Evolutionary conservation across 64 coral and sea anemone genomes (phyloP).

Genomic region (Orbicella faveolata): DNA sequence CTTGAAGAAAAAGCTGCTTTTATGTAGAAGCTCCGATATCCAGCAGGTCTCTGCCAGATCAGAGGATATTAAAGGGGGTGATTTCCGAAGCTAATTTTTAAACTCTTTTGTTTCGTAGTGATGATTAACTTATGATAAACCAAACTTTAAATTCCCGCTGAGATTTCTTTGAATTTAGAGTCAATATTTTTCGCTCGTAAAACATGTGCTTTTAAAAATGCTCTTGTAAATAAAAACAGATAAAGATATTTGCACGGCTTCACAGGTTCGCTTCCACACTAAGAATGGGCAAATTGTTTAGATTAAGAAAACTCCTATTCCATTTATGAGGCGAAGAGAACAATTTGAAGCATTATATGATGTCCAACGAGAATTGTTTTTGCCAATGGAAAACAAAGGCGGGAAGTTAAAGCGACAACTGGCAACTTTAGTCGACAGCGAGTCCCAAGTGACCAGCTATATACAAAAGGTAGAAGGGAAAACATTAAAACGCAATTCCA

Average conservation of each 20-base stretch:
- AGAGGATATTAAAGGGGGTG: conserved; percentile 51
- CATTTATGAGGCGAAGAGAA: not conserved
- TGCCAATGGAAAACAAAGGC: not conserved
- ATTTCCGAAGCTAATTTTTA: conserved; percentile 38
- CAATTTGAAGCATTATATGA: not conserved
- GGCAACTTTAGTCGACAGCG: conserved; percentile 34
- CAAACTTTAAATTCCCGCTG: conserved; percentile 26
- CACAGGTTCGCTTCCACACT: not conserved
- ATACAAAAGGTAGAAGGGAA: conserved; percentile 25
- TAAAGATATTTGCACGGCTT: not conserved
- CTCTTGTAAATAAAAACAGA: conserved; percentile 31
- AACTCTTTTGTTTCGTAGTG: conserved; percentile 34
- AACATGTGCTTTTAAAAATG: conserved; percentile 52
- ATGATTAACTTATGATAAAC: conserved; percentile 43
- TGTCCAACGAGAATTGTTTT: not conserved
- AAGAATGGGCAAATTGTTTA: not conserved
- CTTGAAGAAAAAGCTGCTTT: conserved; percentile 8
- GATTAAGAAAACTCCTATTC: conserved; percentile 9
- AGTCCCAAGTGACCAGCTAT: conserved; percentile 2
- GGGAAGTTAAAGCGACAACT: conserved; percentile 42
- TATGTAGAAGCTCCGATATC: conserved; percentile 3
- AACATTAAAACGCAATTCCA: conserved; percentile 47
- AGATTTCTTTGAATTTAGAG: conserved; percentile 38
- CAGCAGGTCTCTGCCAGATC: conserved; percentile 6
- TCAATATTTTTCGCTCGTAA: conserved; percentile 28